Conservation (phyloP, 2,888 invertebrate genomes). For the Drosophila anceps region DNA sequence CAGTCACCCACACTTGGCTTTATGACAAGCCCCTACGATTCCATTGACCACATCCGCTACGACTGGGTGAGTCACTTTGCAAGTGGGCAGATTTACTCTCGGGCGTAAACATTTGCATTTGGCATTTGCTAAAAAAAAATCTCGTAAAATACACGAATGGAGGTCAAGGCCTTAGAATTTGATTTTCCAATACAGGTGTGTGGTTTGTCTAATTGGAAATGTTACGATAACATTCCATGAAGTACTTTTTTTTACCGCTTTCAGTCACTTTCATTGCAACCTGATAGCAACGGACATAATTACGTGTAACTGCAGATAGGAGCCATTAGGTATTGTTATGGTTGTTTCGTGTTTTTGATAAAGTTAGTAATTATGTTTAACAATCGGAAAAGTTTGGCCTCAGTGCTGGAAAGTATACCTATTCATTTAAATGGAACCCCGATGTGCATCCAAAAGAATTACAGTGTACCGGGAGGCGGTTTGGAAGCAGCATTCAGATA, state of each 20-base stretch:
- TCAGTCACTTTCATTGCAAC: constrained; percentile 35
- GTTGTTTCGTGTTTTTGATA: constrained; percentile 32
- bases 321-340: constrained; percentile 32
- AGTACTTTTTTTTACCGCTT: not conserved
- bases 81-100: constrained; percentile 34
- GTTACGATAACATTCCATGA: constrained; percentile 21
- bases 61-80: constrained; percentile 32
- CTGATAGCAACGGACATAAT: constrained; percentile 33
- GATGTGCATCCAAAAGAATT: not conserved
- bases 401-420: not conserved
- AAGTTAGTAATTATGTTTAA: not conserved
- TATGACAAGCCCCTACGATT: constrained; percentile 52
- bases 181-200: constrained; percentile 9
- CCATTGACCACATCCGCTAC: constrained; percentile 69
- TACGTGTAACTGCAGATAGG: constrained; percentile 25
- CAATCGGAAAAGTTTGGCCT: not conserved
- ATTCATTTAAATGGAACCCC: not conserved
- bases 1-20: constrained; percentile 60
- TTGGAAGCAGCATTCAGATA: not conserved
- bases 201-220: not conserved
- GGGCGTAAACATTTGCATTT: constrained; percentile 45
- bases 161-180: constrained; percentile 49
- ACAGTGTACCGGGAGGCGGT: not conserved
- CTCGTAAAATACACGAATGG: constrained; percentile 25
- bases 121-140: constrained; percentile 15